Evolutionary conservation across 2,797 vertebrate species (phyloP).

Genomic region (Emydoidea blandingii): DNA sequence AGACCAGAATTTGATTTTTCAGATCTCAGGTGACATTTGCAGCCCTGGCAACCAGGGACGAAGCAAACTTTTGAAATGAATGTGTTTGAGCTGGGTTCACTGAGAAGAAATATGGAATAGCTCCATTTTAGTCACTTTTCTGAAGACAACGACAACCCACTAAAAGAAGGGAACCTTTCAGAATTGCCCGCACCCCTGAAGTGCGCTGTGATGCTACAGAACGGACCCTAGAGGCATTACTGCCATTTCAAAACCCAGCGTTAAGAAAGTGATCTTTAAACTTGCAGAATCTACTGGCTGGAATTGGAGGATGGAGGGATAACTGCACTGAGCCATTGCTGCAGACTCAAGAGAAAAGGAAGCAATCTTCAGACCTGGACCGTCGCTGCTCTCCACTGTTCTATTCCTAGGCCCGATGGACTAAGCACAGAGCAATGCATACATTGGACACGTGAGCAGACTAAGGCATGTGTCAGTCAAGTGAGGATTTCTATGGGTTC

Average conservation of each 20-base stretch:
- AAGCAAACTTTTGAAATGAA: not conserved
- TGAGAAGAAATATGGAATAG: not conserved
- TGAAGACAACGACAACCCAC: not conserved
- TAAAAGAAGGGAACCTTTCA: not conserved
- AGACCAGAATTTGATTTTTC: not conserved
- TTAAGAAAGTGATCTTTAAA: not conserved
- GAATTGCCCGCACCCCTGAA: not conserved
- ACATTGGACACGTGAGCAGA: not conserved
- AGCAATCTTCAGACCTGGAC: not conserved
- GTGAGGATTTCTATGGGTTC: not conserved
- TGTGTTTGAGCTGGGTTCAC: not conserved
- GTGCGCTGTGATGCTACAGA: not conserved
- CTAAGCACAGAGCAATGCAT: too few species aligned
- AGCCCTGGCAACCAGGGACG: not conserved
- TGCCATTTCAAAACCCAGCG: not conserved
- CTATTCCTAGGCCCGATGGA: not conserved
- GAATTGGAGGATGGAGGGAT: slow-evolving; percentile 27
- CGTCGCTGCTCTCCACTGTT: too few species aligned
- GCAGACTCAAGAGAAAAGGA: not conserved
- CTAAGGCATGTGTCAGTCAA: not conserved
- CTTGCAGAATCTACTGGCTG: slow-evolving; percentile 1
- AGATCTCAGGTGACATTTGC: not conserved
- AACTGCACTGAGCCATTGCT: slow-evolving; percentile 1
- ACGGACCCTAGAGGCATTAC: not conserved
- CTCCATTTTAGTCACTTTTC: not conserved